Evolutionary conservation across 2,888 invertebrate species (phyloP), one percentile per base, ranked within the genome.

Genomic region (Eupithecia subumbrata): DNA sequence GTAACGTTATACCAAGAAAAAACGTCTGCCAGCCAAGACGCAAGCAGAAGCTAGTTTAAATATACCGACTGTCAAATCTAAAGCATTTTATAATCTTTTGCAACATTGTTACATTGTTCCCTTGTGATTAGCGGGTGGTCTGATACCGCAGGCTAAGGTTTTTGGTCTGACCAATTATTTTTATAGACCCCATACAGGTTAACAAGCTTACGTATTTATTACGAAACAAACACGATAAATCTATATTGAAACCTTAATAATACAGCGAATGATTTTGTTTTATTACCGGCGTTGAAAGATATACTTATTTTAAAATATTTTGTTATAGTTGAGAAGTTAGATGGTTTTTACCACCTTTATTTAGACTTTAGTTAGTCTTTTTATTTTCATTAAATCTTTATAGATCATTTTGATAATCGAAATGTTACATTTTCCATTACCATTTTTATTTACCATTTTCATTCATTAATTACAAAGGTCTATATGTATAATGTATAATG

Each of bases 151-250:
- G 85, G 86, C 87, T 76, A 86, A 83, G 30, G 78, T 82, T 84
- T 83, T 81, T 79, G 40, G 80, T 78, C 78, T 73, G 79, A 80
- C 77, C 84, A 85, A 87, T 88, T 84, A 88, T 89, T 88, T 85
- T 83, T 86, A 83, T 82, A 84, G 83, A 81, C 82, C 81, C 81
- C 83, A 84, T 83, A 83, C 78, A 79, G 79, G 76, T 79, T 81
- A 80, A 84, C 84, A 87, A 86, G 84, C 79, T 79, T 80, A 81
- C 80, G 85, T 86, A 86, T 86, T 89, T 89, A 88, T 88, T 84
- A 86, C 84, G 82, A 84, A 86, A 87, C 88, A 89, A 88, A 89
- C 76, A 86, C 84, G 81, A 90, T 91, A 90, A 91, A 91, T 91
- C 87, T 80, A 81, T 74, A 84, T 84, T 86, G 88, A 87, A 88